Percentiles rank a stretch among this genome's conserved stretches.
These are phyloP conservation scores for Phoeniculus purpureus DNA, from an alignment of 2,797 vertebrate species.

Conservation along the genomic window DNA sequence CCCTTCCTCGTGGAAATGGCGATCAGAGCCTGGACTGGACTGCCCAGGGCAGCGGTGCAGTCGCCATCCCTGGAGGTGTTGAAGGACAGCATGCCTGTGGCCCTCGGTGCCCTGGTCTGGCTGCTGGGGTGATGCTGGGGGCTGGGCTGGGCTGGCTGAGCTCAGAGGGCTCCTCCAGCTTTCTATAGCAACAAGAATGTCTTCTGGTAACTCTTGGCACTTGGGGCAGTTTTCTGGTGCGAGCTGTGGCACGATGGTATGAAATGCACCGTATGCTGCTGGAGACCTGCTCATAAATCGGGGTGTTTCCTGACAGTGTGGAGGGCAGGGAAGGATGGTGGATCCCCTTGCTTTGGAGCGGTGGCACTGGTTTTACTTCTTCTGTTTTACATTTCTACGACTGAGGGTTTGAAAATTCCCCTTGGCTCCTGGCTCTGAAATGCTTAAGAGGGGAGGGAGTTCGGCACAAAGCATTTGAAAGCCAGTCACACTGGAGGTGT, in stretches of 20 bases:
- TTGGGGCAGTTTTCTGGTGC: background rate
- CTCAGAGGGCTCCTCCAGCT: too few relatives aligned
- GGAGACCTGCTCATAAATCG: background rate
- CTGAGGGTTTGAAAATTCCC: constrained; percentile 2
- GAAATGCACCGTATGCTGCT: background rate
- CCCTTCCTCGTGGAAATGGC: too few relatives aligned
- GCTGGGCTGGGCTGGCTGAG: too few relatives aligned
- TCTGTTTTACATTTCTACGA: constrained; percentile 2
- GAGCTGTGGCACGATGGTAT: background rate
- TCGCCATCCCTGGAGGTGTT: too few relatives aligned
- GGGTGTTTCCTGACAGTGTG: background rate
- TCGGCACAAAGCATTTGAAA: background rate
- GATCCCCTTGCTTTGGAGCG: background rate
- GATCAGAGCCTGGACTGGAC: too few relatives aligned
- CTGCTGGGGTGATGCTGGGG: too few relatives aligned
- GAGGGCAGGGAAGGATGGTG: background rate
- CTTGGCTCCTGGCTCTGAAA: background rate
- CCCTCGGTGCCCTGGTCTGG: too few relatives aligned
- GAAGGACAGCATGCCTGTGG: too few relatives aligned
- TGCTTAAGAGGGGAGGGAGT: background rate
- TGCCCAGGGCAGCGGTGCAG: too few relatives aligned
- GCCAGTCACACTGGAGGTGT: background rate
- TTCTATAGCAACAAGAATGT: background rate
- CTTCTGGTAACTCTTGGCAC: background rate
- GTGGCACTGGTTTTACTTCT: background rate